phyloP scores from a whole-genome alignment of 2,888 invertebrate genomes.

The Drosophila paucipuncta region DNA sequence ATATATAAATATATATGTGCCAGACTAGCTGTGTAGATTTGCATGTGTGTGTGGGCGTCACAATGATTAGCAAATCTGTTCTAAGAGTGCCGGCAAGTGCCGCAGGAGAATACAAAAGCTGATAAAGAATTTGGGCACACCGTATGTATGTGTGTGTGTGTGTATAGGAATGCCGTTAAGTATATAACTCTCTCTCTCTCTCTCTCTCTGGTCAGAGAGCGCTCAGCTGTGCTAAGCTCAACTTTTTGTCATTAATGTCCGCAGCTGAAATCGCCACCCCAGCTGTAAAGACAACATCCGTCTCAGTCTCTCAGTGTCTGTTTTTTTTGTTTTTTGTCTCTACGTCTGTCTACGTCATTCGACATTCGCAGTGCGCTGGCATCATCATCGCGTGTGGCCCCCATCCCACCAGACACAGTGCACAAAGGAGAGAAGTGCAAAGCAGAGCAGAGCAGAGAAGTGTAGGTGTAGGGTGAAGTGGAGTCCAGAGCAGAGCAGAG shows the following conservation, averaged over 20 bases:
- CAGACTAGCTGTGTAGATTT: conserved; percentile 25
- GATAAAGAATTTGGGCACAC: conserved; percentile 32
- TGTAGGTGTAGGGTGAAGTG: neutral
- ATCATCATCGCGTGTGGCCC: conserved; percentile 47
- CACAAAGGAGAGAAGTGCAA: neutral
- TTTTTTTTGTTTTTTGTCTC: neutral
- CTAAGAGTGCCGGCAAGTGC: conserved; percentile 18
- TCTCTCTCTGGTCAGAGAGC: neutral
- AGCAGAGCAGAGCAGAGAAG: neutral
- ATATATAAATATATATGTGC: neutral
- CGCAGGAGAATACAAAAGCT: conserved; percentile 26
- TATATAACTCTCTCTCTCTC: conserved; percentile 27
- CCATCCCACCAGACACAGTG: conserved; percentile 2
- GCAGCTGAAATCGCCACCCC: conserved; percentile 8
- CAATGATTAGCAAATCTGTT: conserved; percentile 59
- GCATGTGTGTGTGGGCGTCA: conserved; percentile 51
- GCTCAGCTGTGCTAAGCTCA: conserved; percentile 29
- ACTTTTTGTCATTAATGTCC: conserved; percentile 32
- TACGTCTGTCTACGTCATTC: conserved; percentile 33
- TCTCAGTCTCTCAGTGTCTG: conserved; percentile 10
- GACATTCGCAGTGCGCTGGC: conserved; percentile 25
- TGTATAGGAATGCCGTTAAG: conserved; percentile 15
- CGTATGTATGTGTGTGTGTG: neutral
- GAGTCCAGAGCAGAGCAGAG: neutral
- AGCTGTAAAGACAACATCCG: conserved; percentile 24